These are phyloP conservation scores for Acholoe squamosa DNA, from an alignment of 2,888 invertebrate genomes.

Conservation along the genomic window DNA sequence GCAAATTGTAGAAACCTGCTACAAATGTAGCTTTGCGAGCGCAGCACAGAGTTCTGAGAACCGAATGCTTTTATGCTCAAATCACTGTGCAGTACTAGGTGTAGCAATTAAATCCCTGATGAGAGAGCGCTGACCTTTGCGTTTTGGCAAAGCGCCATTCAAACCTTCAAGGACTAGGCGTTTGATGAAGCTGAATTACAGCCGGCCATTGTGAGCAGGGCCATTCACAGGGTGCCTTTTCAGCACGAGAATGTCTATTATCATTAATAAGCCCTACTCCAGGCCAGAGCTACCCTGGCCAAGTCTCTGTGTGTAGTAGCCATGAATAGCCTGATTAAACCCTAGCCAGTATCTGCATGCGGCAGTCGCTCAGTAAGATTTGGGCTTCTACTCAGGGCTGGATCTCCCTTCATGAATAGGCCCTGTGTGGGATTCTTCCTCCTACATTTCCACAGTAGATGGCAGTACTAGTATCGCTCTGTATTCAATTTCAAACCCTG, in stretches of 20 bases:
- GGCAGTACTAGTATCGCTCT: no score
- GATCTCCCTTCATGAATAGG: no score
- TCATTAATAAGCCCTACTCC: slow-evolving; percentile 5
- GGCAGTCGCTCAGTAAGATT: background rate
- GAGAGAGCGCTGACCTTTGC: background rate
- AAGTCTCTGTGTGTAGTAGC: background rate
- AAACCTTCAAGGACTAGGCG: background rate
- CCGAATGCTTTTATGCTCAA: background rate
- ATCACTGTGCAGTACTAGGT: background rate
- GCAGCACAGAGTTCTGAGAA: background rate
- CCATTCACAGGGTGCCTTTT: background rate
- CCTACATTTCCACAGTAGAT: no score
- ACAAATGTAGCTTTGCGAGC: background rate
- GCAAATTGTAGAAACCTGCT: background rate
- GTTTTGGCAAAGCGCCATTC: background rate
- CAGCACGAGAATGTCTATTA: background rate
- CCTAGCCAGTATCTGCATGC: background rate
- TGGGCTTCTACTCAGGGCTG: no score
- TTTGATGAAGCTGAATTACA: background rate
- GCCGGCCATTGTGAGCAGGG: background rate
- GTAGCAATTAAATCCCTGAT: background rate
- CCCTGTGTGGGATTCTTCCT: no score
- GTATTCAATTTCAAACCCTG: no score
- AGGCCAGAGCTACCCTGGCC: background rate
- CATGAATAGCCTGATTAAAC: background rate